Evolutionary conservation across 2,113 vertebrate species (phyloP).

Genomic region (Parotia lawesii): DNA sequence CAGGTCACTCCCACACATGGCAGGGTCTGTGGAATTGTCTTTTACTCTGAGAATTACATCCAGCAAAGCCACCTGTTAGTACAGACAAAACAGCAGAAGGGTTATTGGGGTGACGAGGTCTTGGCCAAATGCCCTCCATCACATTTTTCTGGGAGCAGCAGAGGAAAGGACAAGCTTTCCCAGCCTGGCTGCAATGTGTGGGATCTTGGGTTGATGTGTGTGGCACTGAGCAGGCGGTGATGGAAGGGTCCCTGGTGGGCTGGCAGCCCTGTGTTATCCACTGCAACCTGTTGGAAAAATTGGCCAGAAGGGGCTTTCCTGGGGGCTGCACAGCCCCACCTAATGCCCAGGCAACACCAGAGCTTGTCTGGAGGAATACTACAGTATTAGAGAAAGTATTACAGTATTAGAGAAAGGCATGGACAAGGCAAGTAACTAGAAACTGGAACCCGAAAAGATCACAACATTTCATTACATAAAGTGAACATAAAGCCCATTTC

Average conservation of each 20-base stretch:
- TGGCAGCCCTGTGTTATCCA: not conserved
- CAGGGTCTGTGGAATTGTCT: not conserved
- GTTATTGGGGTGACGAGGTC: not conserved
- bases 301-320: not conserved
- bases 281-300: not conserved
- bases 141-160: not conserved
- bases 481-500: not conserved
- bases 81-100: not conserved
- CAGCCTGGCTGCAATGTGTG: rapidly evolving
- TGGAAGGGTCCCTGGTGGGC: not conserved
- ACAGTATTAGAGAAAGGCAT: not conserved
- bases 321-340: not conserved
- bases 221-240: not conserved
- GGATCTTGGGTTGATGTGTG: not conserved
- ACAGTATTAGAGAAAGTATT: not conserved
- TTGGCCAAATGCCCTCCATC: not conserved
- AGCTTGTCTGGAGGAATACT: not conserved
- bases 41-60: not conserved
- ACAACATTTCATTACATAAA: not conserved
- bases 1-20: rapidly evolving
- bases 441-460: not conserved
- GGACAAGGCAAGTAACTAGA: not conserved
- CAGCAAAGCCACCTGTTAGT: not conserved
- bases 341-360: not conserved
- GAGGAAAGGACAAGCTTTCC: not conserved